Conservation (phyloP, 1,140 invertebrate genomes). For the Agrilus planipennis region DNA sequence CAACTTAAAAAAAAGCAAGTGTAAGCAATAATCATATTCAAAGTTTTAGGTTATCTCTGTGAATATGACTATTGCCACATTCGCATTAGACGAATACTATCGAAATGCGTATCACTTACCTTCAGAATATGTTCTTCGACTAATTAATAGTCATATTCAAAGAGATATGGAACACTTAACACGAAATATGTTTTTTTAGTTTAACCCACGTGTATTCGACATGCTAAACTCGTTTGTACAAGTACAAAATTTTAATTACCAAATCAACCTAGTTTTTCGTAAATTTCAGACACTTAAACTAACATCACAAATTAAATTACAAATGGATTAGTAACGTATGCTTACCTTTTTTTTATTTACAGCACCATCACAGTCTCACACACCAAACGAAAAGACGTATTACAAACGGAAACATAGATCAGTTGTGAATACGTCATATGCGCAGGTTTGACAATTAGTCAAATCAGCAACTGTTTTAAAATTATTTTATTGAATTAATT, state of each 20-base stretch:
- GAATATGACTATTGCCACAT: slow-evolving; percentile 29
- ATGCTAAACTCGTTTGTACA: not conserved
- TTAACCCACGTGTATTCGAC: slow-evolving; percentile 1
- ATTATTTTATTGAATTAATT: too few relatives aligned
- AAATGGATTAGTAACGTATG: too few relatives aligned
- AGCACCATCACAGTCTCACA: too few relatives aligned
- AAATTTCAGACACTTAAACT: slow-evolving; percentile 2
- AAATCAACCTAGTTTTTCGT: slow-evolving; percentile 3
- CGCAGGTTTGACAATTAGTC: too few relatives aligned
- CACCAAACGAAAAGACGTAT: too few relatives aligned
- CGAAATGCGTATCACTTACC: slow-evolving; percentile 17
- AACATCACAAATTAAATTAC: not conserved
- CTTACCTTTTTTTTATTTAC: too few relatives aligned
- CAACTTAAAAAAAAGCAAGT: slow-evolving; percentile 8
- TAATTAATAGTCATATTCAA: slow-evolving; percentile 27
- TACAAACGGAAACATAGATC: too few relatives aligned
- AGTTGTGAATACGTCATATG: too few relatives aligned
- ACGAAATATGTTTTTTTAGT: not conserved
- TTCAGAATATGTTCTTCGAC: slow-evolving; percentile 11
- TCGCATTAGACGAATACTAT: slow-evolving; percentile 9
- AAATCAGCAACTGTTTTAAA: too few relatives aligned
- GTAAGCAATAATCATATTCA: slow-evolving; percentile 23
- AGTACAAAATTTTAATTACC: not conserved
- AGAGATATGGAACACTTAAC: slow-evolving; percentile 6
- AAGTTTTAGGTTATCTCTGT: slow-evolving; percentile 14